A percentile compares a stretch with the other conserved stretches of the same genome.
These are phyloP conservation scores for Agrenia bidenticulata DNA, from an alignment of 2,888 invertebrate genomes.

Conservation along the genomic window DNA sequence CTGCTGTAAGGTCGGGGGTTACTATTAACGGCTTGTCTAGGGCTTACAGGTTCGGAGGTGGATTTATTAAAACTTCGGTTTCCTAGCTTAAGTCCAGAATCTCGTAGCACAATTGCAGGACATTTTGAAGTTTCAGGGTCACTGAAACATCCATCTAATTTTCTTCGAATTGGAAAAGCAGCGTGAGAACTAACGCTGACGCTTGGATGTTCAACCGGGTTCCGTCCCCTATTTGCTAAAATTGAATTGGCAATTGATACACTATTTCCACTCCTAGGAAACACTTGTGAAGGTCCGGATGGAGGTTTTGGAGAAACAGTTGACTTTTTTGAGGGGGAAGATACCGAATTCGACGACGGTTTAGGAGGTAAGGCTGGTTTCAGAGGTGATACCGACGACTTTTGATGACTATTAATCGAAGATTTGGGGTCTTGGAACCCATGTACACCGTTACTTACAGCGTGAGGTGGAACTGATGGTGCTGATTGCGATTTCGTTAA, in stretches of 20 bases:
- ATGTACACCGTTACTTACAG: neutral
- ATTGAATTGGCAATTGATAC: slow-evolving; percentile 16
- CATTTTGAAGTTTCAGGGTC: slow-evolving; percentile 4
- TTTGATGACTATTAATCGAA: neutral
- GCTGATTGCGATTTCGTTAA: slow-evolving; percentile 7
- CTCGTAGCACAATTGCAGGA: neutral
- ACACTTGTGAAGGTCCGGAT: neutral
- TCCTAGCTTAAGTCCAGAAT: too few relatives aligned
- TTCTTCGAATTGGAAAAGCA: neutral
- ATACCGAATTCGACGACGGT: slow-evolving; percentile 24
- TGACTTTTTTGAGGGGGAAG: slow-evolving; percentile 16
- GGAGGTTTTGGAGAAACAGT: slow-evolving; percentile 7
- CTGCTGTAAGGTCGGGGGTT: slow-evolving; percentile 7
- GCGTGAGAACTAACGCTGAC: neutral
- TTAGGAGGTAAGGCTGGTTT: slow-evolving; percentile 52
- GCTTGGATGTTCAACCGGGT: neutral
- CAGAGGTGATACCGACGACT: slow-evolving; percentile 2
- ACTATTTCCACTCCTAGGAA: slow-evolving; percentile 10
- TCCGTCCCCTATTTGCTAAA: slow-evolving; percentile 7
- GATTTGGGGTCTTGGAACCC: neutral
- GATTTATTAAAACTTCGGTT: too few relatives aligned
- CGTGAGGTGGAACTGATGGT: neutral
- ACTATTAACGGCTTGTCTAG: neutral
- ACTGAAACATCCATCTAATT: slow-evolving; percentile 1
- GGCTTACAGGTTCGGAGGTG: too few relatives aligned